Conservation (phyloP, 2,888 invertebrate genomes). For the Microctonus hyperodae region DNA sequence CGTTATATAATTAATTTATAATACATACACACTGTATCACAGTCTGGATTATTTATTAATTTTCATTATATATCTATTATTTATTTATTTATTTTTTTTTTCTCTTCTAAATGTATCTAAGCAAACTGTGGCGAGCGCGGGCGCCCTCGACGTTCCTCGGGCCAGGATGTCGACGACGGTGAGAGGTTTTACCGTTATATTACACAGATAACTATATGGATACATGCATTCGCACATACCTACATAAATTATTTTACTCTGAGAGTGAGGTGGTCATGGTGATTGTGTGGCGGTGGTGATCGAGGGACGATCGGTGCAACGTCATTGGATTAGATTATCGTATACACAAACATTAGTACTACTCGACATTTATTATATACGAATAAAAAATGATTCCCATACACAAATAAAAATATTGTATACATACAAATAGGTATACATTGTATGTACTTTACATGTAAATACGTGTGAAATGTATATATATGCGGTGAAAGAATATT, state of each 20-base stretch:
- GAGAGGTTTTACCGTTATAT: conserved; percentile 43
- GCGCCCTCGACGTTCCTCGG: conserved; percentile 33
- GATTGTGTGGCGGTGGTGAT: conserved; percentile 33
- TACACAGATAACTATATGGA: conserved; percentile 33
- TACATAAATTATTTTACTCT: conserved; percentile 39
- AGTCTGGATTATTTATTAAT: not conserved
- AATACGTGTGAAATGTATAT: too few species aligned
- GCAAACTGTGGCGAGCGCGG: not conserved
- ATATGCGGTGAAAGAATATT: too few species aligned
- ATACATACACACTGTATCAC: not conserved
- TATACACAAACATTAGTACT: not conserved
- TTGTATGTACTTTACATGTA: too few species aligned
- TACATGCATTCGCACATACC: conserved; percentile 36
- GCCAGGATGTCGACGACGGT: conserved; percentile 37
- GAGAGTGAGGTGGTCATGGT: conserved; percentile 31
- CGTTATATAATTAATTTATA: too few species aligned
- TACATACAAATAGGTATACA: not conserved
- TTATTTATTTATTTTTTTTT: too few species aligned
- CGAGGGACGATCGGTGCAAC: conserved; percentile 39
- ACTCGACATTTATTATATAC: too few species aligned
- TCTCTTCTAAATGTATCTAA: conserved; percentile 2
- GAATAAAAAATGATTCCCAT: too few species aligned
- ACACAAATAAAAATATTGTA: not conserved
- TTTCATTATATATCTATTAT: not conserved
- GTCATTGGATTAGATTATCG: conserved; percentile 33